These are phyloP conservation scores for Callipepla californica DNA, from an alignment of 2,113 vertebrate species.

Conservation along the genomic window DNA sequence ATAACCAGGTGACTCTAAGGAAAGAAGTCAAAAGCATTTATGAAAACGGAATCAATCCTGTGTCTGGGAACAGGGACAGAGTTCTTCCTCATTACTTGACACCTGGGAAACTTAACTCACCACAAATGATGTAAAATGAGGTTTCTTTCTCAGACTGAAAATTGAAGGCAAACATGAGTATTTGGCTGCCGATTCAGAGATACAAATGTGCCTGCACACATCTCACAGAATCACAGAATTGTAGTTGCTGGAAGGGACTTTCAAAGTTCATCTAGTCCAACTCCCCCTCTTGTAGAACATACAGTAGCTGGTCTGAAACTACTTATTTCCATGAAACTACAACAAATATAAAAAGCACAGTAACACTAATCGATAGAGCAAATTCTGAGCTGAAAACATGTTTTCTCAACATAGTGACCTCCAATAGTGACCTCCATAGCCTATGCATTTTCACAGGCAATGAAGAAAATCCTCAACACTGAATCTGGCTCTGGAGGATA, in stretches of 20 bases:
- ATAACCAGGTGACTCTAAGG: background rate
- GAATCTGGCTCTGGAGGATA: background rate
- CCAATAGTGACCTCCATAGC: too few relatives aligned
- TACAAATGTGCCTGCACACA: background rate
- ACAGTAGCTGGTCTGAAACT: background rate
- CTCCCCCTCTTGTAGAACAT: background rate
- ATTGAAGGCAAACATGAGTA: background rate
- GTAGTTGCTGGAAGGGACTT: too few relatives aligned
- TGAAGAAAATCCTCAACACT: background rate
- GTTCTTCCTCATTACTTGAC: background rate
- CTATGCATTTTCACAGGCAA: too few relatives aligned
- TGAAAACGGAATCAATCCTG: conserved; percentile 22
- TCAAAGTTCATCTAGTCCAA: too few relatives aligned
- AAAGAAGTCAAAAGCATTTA: background rate
- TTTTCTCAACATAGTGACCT: too few relatives aligned
- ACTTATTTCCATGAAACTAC: too few relatives aligned
- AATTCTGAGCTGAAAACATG: too few relatives aligned
- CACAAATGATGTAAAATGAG: background rate
- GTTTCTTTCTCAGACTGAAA: background rate
- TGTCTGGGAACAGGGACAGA: conserved; percentile 16
- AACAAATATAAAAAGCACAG: too few relatives aligned
- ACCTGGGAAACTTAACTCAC: conserved; percentile 22
- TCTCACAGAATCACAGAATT: background rate
- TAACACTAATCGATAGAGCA: too few relatives aligned
- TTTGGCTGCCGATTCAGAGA: background rate